Conservation (phyloP, 2,113 vertebrate species). For the Marmota flaviventris region DNA sequence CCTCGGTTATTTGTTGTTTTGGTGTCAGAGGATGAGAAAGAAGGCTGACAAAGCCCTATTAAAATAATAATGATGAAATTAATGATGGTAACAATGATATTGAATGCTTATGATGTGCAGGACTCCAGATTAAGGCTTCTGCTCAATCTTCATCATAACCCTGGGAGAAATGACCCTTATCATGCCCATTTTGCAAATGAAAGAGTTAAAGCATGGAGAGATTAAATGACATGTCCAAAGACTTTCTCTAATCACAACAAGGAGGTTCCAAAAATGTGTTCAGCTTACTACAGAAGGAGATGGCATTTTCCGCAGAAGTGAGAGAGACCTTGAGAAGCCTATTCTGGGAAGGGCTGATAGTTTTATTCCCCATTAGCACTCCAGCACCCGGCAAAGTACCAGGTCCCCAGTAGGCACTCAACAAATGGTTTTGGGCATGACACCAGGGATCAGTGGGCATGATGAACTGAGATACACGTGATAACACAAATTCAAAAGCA, state of each 20-base stretch:
- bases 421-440: background rate
- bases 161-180: background rate
- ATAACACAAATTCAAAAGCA: background rate
- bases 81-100: background rate
- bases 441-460: background rate
- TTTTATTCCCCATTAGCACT: background rate
- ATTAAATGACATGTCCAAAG: background rate
- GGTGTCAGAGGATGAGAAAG: background rate
- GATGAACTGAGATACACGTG: background rate
- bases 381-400: background rate
- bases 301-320: background rate
- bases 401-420: background rate
- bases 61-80: slow-evolving; percentile 11
- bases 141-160: background rate
- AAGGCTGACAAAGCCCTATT: background rate
- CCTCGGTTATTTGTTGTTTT: background rate
- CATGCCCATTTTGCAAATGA: background rate
- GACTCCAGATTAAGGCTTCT: background rate
- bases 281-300: background rate
- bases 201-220: background rate
- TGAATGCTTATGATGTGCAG: background rate
- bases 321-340: background rate
- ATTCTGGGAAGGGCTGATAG: background rate
- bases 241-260: background rate
- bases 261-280: background rate